Evolutionary conservation across 2,888 invertebrate genomes (phyloP).

Genomic region (Ochropleura plecta): DNA sequence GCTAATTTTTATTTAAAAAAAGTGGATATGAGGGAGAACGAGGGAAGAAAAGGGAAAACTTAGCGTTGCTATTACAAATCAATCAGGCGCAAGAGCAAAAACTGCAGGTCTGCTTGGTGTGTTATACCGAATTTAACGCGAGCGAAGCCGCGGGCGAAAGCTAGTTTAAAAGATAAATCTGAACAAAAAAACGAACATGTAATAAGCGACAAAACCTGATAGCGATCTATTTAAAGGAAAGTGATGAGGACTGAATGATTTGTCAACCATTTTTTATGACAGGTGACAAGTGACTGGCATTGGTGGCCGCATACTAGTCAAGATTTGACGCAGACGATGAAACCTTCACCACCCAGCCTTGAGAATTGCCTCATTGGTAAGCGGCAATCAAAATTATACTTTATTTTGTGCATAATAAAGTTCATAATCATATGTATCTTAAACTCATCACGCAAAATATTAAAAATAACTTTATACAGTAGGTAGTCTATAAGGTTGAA

Average conservation of each 20-base stretch:
- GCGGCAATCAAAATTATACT: conserved; percentile 21
- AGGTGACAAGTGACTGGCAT: conserved; percentile 88
- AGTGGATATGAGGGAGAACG: too few relatives aligned
- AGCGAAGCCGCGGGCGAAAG: too few relatives aligned
- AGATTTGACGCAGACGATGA: conserved; percentile 84
- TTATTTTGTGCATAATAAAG: background rate
- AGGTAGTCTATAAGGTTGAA: background rate
- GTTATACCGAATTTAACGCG: too few relatives aligned
- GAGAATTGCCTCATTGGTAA: conserved; percentile 86
- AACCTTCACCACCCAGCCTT: conserved; percentile 81
- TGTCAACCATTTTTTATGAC: conserved; percentile 4
- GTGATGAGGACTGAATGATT: background rate
- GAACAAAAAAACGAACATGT: too few relatives aligned
- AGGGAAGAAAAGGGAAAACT: too few relatives aligned
- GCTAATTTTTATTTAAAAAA: too few relatives aligned
- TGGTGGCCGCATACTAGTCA: conserved; percentile 88
- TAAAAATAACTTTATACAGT: background rate
- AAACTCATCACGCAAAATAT: conserved; percentile 46
- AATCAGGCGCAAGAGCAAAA: too few relatives aligned
- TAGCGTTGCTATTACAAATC: too few relatives aligned
- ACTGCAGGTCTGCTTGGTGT: too few relatives aligned
- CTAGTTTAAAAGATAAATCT: too few relatives aligned
- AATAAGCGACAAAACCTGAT: too few relatives aligned
- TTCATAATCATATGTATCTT: conserved; percentile 7
- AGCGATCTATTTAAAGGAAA: background rate